Evolutionary conservation across 2,113 vertebrate species (phyloP).

Genomic region (Hydropotes inermis): DNA sequence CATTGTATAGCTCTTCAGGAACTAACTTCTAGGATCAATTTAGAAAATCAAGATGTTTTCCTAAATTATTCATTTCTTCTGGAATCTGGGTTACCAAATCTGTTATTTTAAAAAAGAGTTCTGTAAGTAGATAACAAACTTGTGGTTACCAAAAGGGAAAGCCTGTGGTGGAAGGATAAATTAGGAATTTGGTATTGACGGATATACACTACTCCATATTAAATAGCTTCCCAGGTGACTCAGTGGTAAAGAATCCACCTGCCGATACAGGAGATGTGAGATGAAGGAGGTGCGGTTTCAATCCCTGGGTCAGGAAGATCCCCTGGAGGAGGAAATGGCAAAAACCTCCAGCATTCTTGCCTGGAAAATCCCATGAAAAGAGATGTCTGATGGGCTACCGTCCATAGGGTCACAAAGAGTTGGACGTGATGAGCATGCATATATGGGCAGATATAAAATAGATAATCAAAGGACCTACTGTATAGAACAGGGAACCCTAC

Average conservation of each 20-base stretch:
- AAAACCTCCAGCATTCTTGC: fast-evolving
- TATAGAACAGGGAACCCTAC: background rate
- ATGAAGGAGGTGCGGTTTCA: fast-evolving
- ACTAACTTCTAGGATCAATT: background rate
- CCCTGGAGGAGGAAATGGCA: background rate
- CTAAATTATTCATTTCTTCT: background rate
- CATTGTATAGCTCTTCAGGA: background rate
- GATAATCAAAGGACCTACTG: background rate
- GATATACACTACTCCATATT: background rate
- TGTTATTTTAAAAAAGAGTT: background rate
- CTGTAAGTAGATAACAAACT: background rate
- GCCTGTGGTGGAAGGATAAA: background rate
- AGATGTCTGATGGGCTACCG: background rate
- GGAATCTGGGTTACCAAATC: background rate
- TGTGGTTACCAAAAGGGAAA: background rate
- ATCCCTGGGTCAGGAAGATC: background rate
- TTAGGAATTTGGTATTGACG: background rate
- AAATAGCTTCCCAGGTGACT: background rate
- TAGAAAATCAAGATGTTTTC: background rate
- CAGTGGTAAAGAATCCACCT: background rate
- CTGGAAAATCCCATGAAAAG: background rate
- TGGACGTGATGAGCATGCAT: background rate
- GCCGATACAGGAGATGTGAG: background rate
- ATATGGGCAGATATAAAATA: background rate
- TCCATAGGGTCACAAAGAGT: background rate